These are phyloP conservation scores for Geotrypetes seraphini DNA, from an alignment of 2,797 vertebrate species.

Conservation along the genomic window DNA sequence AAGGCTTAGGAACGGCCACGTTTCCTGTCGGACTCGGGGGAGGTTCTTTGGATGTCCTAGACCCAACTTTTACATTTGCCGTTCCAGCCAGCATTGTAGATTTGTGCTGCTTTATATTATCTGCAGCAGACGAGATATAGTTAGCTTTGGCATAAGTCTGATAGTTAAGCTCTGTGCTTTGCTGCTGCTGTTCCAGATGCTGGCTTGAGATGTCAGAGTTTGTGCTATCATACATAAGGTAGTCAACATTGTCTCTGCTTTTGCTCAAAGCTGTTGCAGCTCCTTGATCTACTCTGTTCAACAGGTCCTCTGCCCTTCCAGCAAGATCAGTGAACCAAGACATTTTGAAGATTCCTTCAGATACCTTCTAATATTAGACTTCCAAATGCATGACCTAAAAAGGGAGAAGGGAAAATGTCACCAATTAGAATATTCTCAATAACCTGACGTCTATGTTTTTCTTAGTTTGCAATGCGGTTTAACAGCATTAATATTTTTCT, in stretches of 20 bases:
- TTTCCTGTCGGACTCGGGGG: conserved; percentile 34
- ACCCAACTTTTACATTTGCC: conserved; percentile 48
- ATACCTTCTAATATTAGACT: neutral
- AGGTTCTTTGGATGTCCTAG: conserved; percentile 21
- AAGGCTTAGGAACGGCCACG: conserved; percentile 40
- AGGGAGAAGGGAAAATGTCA: neutral
- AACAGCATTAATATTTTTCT: too few relatives aligned
- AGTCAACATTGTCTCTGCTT: conserved; percentile 31
- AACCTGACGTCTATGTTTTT: too few relatives aligned
- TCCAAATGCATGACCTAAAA: conserved; percentile 13
- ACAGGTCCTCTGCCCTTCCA: conserved; percentile 86
- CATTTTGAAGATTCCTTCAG: conserved; percentile 53
- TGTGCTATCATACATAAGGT: conserved; percentile 21
- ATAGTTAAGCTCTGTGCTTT: conserved; percentile 33
- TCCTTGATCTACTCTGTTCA: conserved; percentile 92
- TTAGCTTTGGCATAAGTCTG: conserved; percentile 38
- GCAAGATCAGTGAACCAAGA: conserved; percentile 91
- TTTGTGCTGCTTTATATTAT: conserved; percentile 76
- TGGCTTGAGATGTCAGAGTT: conserved; percentile 31
- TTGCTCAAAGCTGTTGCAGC: conserved; percentile 81
- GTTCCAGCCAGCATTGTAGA: conserved; percentile 66
- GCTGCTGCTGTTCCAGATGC: conserved; percentile 35
- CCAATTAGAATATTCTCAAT: too few relatives aligned
- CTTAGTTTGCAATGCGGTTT: too few relatives aligned
- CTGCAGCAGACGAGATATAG: conserved; percentile 76